These are phyloP conservation scores for Corythoichthys haematopterus DNA, from an alignment of 2,113 vertebrate species.

Conservation along the genomic window DNA sequence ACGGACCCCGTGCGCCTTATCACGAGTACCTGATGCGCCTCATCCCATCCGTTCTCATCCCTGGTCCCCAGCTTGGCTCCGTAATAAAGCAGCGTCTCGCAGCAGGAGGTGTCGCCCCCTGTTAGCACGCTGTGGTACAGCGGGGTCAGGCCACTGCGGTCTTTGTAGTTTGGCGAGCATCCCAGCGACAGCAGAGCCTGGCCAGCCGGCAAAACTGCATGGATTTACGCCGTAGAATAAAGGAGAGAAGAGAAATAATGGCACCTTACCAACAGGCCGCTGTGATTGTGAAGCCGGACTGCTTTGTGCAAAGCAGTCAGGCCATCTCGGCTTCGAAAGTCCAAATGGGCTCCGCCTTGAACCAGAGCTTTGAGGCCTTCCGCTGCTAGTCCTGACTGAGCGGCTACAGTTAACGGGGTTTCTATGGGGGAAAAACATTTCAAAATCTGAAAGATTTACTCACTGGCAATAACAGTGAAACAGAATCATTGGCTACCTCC, in stretches of 20 bases:
- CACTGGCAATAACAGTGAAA: no score
- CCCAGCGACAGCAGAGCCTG: slow-evolving; percentile 82
- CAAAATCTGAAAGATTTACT: no score
- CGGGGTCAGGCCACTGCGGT: slow-evolving; percentile 84
- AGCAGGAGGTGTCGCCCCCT: slow-evolving; percentile 86
- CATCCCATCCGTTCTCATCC: slow-evolving; percentile 89
- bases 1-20: not conserved
- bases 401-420: slow-evolving; percentile 80
- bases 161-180: slow-evolving; percentile 86
- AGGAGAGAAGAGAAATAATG: no score
- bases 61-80: slow-evolving; percentile 77
- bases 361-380: slow-evolving; percentile 82
- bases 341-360: slow-evolving; percentile 84
- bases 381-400: slow-evolving; percentile 71
- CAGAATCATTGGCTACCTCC: slow-evolving; percentile 69
- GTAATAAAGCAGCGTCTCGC: slow-evolving; percentile 85
- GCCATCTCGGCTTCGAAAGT: slow-evolving; percentile 84
- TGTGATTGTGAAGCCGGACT: slow-evolving; percentile 80
- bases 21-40: slow-evolving; percentile 80
- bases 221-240: no score
- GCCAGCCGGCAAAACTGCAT: not conserved
- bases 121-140: slow-evolving; percentile 88
- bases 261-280: slow-evolving; percentile 76
- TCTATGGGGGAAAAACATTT: slow-evolving; percentile 56
- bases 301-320: slow-evolving; percentile 85